Evolutionary conservation across 2,888 invertebrate species (phyloP).

Genomic region (Baronia brevicornis): DNA sequence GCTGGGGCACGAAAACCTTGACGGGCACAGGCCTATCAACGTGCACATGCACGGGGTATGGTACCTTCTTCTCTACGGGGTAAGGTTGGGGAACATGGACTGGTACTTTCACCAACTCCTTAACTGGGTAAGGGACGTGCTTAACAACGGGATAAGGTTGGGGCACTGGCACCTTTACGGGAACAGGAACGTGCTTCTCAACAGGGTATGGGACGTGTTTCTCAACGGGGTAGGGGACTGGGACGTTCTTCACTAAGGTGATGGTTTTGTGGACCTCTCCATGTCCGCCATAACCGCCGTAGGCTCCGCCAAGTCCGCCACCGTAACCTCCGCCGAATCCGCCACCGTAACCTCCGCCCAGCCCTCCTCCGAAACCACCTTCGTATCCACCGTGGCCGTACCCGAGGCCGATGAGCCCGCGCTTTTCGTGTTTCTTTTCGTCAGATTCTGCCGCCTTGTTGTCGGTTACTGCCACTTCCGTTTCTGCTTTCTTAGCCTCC

Average conservation of each 20-base stretch:
- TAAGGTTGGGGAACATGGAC: constrained; percentile 81
- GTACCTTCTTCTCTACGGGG: constrained; percentile 79
- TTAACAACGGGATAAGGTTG: constrained; percentile 82
- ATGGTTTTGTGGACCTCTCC: constrained; percentile 79
- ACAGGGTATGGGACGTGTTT: constrained; percentile 81
- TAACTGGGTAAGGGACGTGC: constrained; percentile 80
- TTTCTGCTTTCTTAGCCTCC: constrained; percentile 75
- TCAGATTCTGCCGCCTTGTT: constrained; percentile 66
- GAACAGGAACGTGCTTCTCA: constrained; percentile 77
- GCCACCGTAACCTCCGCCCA: constrained; percentile 33
- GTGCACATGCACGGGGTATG: constrained; percentile 70
- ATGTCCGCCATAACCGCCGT: constrained; percentile 50
- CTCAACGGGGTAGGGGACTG: constrained; percentile 83
- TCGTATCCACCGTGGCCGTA: constrained; percentile 47
- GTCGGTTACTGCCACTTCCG: constrained; percentile 74
- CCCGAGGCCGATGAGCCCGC: constrained; percentile 78
- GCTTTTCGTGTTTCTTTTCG: constrained; percentile 84
- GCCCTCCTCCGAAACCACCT: constrained; percentile 36
- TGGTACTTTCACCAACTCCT: constrained; percentile 76
- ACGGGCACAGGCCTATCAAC: constrained; percentile 70
- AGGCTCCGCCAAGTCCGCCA: constrained; percentile 30
- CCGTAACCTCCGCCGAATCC: constrained; percentile 48
- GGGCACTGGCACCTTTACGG: constrained; percentile 79
- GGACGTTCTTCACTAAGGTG: constrained; percentile 84
- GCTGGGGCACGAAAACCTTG: constrained; percentile 74